A percentile compares a stretch with the other conserved stretches of the same genome.
Evolutionary conservation across 2,888 invertebrate species (phyloP).

Genomic region (Smittia sp.): DNA sequence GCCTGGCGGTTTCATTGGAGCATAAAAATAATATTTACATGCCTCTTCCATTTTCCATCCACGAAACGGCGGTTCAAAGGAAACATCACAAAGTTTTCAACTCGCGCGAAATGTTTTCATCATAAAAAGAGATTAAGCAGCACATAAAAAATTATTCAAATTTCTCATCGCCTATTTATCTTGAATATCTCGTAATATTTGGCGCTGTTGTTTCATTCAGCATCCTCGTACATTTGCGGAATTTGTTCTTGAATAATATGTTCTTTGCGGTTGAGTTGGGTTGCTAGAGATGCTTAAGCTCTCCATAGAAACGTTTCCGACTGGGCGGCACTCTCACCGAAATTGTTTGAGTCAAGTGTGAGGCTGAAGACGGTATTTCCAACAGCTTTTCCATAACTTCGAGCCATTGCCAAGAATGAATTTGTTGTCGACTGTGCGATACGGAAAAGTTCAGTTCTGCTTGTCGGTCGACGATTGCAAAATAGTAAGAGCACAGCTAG

Average conservation of each 20-base stretch:
- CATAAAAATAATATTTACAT: background rate
- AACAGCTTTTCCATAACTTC: background rate
- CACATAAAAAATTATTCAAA: slow-evolving; percentile 33
- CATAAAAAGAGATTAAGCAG: slow-evolving; percentile 32
- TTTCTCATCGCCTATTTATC: slow-evolving; percentile 14
- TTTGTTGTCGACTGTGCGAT: too few relatives aligned
- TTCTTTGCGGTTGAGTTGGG: slow-evolving; percentile 20
- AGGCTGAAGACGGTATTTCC: background rate
- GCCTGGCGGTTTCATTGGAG: too few relatives aligned
- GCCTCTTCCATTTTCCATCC: background rate
- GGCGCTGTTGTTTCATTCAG: background rate
- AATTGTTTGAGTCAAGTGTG: background rate
- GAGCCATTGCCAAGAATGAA: background rate
- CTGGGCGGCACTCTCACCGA: too few relatives aligned
- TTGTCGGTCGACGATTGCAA: too few relatives aligned
- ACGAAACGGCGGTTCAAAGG: background rate
- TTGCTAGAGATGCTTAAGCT: background rate
- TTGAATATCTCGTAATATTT: slow-evolving; percentile 24
- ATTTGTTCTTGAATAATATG: slow-evolving; percentile 32
- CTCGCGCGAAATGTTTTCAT: background rate
- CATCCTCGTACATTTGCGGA: slow-evolving; percentile 5
- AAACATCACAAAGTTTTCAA: background rate
- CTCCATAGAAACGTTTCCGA: too few relatives aligned
- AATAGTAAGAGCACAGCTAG: too few relatives aligned
- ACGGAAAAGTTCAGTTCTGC: too few relatives aligned